Base-by-base conservation (phyloP, 2,797 vertebrate genomes). In the Rhabdomys pumilio region DNA sequence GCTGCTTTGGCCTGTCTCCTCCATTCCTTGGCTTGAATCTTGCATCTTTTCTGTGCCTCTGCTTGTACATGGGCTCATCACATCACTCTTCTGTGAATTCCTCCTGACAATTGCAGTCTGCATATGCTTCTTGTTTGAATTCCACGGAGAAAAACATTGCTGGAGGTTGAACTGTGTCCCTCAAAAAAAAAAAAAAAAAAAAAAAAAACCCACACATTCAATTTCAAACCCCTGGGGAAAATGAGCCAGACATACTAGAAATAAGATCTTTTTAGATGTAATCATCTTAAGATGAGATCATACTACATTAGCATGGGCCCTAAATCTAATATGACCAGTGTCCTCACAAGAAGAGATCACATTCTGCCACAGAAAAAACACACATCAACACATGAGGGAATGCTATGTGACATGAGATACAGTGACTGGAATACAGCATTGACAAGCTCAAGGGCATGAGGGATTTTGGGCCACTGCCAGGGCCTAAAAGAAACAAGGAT, bases 241-340 rank as follows among this genome's bases (percentile, higher is more conserved):
- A 20, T 72, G 20, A 73, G 41, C 91, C 80, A 65, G 38, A 38
- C 63, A 91, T 80, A 55, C 79, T 95, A 80, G 59, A 93, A 96
- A 91, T 47, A 31, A 14, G 6, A 87, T 86, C 61, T 91, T 89
- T 81, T 63, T 13, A 91, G 63, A 94, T 89, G 7, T 50, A 22
- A 88, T 87, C 73, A 82, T 83, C 31, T 83, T 57, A 79, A 69
- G 57, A 93, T 86, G 63, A 94, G 75, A 34, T 95, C 95, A 96
- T 67, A 55, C 8, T 91, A 50, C 22, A 34, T 72, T 76, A 84
- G 26, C 19, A 1, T 44, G 6, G 38, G 59, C 8, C 73, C 41
- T 91, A 72, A 84, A 90, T 90, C 41, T 85, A 92, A 55, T 44
- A n/a, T 24, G 61, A 92, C 44, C 61, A 47, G 19, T 72, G 57